phyloP scores from a whole-genome alignment of 2,797 vertebrate species.

The Coluber constrictor region DNA sequence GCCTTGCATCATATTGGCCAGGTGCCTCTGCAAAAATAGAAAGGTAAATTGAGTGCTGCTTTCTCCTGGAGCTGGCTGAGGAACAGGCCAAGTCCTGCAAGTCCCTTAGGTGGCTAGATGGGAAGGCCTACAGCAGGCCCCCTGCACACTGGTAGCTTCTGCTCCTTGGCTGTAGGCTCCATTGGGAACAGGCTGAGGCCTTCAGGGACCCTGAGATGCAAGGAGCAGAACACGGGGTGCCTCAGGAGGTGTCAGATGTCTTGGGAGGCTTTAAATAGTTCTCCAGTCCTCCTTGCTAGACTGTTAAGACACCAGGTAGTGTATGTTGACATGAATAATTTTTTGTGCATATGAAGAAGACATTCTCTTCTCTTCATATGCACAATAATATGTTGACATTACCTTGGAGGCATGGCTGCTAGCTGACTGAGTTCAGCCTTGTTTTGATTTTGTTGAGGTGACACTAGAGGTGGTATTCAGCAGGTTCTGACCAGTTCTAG shows the following conservation, averaged over 20 bases:
- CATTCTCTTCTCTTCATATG: too few species aligned
- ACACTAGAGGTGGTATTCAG: too few species aligned
- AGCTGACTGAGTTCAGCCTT: not conserved
- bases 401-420: not conserved
- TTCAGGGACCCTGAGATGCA: not conserved
- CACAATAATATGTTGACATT: not conserved
- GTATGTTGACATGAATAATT: not conserved
- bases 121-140: not conserved
- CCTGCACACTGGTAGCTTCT: not conserved
- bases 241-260: not conserved
- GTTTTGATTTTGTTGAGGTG: not conserved
- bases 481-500: too few species aligned
- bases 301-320: not conserved
- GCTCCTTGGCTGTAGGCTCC: too few species aligned
- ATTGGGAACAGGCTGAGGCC: not conserved
- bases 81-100: not conserved
- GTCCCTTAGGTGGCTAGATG: not conserved
- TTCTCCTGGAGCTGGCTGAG: not conserved
- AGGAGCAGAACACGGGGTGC: not conserved
- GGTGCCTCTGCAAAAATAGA: not conserved
- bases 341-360: too few species aligned
- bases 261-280: not conserved
- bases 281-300: not conserved
- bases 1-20: rapidly evolving
- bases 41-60: not conserved